Base-by-base conservation (phyloP, 1,140 invertebrate species). In the Drosophila nigromelanica region DNA sequence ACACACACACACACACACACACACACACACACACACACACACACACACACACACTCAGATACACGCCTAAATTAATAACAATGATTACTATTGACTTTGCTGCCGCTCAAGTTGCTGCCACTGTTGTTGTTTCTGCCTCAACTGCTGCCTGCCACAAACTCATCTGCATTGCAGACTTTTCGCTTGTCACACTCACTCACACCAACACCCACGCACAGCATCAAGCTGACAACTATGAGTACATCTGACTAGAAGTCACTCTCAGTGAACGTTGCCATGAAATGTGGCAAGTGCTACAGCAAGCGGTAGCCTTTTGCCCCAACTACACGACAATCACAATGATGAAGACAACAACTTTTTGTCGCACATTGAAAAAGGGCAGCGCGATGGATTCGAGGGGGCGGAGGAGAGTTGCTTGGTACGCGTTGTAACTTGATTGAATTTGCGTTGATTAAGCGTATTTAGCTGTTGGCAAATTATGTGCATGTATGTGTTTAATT, bases 401-500 rank as follows among this genome's bases (percentile, higher is more conserved):
- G 5, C 4, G 7, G 8, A 30, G 40, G 45, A 12, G 30, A 18
- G 78, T 70, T 67, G 82, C 78, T 72, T 72, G n/a, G n/a, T n/a
- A n/a, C n/a, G n/a, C n/a, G 82, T 70, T 58, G 71, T 86, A 86
- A 86, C 87, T 86, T 81, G 75, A 86, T 86, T 86, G 82, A 86
- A 76, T 86, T 86, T 87, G 71, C 78, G 82, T 87, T 86, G 82
- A 86, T 86, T 87, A 86, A 87, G 75, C 75, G 71, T 86, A 86
- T 86, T 86, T 86, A 78, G 82, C 78, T 81, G 56, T 81, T 62
- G 71, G 82, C 75, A 86, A 78, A 81, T 87, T 86, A 86, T 87
- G 47, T 27, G 21, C 18, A 21, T 42, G 82, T 75, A 81, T 86
- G 82, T 75, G 75, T 87, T 74, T 87, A 86, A 86, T 86, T 87